Evolutionary conservation across 2,797 vertebrate genomes (phyloP), one percentile per base, ranked within the genome.

Genomic region (Synanceia verrucosa): DNA sequence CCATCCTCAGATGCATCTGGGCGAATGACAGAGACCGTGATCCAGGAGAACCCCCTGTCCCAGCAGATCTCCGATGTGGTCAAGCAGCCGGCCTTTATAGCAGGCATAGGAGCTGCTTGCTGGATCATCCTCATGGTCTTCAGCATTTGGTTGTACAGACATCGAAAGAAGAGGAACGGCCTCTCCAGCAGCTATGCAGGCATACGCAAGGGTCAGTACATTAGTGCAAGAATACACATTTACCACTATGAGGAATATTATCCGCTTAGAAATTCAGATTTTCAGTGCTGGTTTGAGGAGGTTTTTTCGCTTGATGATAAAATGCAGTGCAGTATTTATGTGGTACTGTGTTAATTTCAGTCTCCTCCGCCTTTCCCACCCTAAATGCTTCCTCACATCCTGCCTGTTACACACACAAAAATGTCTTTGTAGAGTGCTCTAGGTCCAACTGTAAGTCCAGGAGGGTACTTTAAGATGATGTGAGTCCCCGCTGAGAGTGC

Each of bases 81-180:
- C 39, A 97, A 96, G 83, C 97, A 99, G 87, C 98, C 98, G 0
- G 98, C 98, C 0, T 99, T 99, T 59, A 99, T 99, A 41, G 98
- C 97, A 0, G 98, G 98, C n/a, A 98, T 99, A 1, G 98, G 98
- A 2, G 97, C 97, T 0, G 97, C 97, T 8, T 99, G 97, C 55
- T 99, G 98, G 98, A 97, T 99, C 82, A 97, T 99, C 86, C 95
- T 99, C 56, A 98, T 98, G 97, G 96, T 99, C 64, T 99, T 99
- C 91, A 99, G 98, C 87, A 95, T 99, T 92, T 99, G 98, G 98
- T 87, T 99, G 2, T 99, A 99, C 71, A 93, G 97, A 1, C 97
- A 99, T 89, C 88, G 97, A 16, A 99, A 99, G 94, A 99, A 99
- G 83, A 93, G 98, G 65, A 98, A 90, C 0, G 97, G 97, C 6